Conservation (phyloP, 2,797 vertebrate species). For the Artibeus jamaicensis region DNA sequence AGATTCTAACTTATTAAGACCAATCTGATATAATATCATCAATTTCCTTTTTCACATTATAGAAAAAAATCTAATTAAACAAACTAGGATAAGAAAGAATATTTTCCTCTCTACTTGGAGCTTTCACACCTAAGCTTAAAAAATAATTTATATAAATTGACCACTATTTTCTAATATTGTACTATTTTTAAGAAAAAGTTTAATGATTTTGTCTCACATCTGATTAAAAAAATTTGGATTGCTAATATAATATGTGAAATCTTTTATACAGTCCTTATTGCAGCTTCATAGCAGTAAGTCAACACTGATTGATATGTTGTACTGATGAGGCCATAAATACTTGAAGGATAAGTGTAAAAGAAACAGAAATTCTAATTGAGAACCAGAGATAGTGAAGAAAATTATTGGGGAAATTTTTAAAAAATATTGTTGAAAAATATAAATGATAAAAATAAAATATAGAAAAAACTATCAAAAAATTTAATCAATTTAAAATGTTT, state of each 20-base stretch:
- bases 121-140: not conserved
- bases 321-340: not conserved
- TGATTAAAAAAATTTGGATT: not conserved
- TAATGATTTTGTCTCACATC: not conserved
- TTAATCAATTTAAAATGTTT: not conserved
- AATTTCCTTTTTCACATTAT: not conserved
- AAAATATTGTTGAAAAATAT: not conserved
- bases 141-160: not conserved
- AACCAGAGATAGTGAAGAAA: not conserved
- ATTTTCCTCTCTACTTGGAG: not conserved
- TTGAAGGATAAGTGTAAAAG: not conserved
- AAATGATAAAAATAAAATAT: not conserved
- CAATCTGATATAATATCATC: not conserved
- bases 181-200: not conserved
- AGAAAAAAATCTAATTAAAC: not conserved
- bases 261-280: not conserved
- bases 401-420: not conserved
- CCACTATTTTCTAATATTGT: not conserved
- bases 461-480: not conserved
- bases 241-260: not conserved
- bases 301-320: not conserved
- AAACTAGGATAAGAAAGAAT: not conserved
- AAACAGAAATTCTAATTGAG: not conserved
- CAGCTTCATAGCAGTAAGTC: not conserved
- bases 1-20: not conserved